Conservation (phyloP, 2,113 vertebrate species). For the Ctenodactylus gundi region DNA sequence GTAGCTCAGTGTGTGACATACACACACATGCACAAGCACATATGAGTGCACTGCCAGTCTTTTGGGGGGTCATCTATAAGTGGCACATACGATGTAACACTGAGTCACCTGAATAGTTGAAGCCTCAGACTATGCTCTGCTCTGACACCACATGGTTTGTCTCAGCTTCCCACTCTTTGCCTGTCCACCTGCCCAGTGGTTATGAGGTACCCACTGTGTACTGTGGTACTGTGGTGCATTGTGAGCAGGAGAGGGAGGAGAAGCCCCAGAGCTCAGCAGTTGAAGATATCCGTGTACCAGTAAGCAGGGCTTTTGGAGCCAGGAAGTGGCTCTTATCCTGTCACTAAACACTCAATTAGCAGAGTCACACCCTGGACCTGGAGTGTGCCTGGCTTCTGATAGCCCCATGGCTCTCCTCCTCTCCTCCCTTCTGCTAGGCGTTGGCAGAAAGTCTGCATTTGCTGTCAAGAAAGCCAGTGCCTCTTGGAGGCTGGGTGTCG, state of each 20-base stretch:
- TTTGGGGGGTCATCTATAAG: background rate
- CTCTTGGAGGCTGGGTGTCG: background rate
- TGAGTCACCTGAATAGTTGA: background rate
- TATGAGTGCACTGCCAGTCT: no score
- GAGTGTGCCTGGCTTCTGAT: background rate
- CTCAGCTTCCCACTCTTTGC: background rate
- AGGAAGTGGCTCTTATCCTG: background rate
- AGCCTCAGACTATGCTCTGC: background rate
- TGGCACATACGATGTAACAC: no score
- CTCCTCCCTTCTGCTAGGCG: background rate
- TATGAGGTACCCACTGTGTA: background rate
- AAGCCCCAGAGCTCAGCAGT: background rate
- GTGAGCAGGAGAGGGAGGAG: background rate
- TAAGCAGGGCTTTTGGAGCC: background rate
- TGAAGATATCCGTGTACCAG: background rate
- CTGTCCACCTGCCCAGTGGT: background rate
- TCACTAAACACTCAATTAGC: background rate
- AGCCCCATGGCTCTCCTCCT: background rate
- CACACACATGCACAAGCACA: no score
- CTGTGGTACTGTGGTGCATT: background rate
- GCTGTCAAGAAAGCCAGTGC: background rate
- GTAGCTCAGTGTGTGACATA: no score
- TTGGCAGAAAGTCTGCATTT: background rate
- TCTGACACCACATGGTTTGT: background rate
- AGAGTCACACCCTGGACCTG: background rate